Conservation (phyloP, 2,888 invertebrate genomes). For the Ormyrus pomaceus region DNA sequence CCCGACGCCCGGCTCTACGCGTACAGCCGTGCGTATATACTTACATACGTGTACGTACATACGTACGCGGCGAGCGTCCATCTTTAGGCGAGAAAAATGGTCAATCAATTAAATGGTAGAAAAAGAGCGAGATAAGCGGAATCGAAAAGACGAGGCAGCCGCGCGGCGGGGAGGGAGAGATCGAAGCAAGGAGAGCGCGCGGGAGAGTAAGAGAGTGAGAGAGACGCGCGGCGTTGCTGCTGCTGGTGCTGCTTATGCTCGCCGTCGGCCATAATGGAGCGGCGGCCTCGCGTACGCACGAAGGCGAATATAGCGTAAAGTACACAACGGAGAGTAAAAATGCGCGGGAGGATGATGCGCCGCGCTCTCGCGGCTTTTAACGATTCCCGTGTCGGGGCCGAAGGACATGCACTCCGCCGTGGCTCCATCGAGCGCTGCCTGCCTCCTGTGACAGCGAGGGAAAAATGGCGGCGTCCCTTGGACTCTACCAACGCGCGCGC, state of each 20-base stretch:
- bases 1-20: background rate
- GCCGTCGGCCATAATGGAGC: slow-evolving; percentile 52
- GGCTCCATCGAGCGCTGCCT: too few species aligned
- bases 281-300: slow-evolving; percentile 18
- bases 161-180: background rate
- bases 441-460: slow-evolving; percentile 36
- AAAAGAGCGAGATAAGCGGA: too few species aligned
- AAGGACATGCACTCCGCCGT: too few species aligned
- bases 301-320: background rate
- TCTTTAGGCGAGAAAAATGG: background rate
- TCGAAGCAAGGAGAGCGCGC: slow-evolving; percentile 28
- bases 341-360: slow-evolving; percentile 67
- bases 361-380: background rate
- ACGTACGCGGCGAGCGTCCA: background rate
- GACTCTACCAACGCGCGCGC: slow-evolving; percentile 49
- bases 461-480: slow-evolving; percentile 57
- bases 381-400: too few species aligned
- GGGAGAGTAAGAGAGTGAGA: background rate
- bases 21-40: background rate
- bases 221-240: slow-evolving; percentile 26
- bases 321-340: slow-evolving; percentile 63
- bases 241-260: background rate
- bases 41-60: background rate
- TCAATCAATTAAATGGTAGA: slow-evolving; percentile 20
- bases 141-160: too few species aligned